phyloP scores from a whole-genome alignment of 2,888 invertebrate species.

The Dasysyrphus tricinctus region DNA sequence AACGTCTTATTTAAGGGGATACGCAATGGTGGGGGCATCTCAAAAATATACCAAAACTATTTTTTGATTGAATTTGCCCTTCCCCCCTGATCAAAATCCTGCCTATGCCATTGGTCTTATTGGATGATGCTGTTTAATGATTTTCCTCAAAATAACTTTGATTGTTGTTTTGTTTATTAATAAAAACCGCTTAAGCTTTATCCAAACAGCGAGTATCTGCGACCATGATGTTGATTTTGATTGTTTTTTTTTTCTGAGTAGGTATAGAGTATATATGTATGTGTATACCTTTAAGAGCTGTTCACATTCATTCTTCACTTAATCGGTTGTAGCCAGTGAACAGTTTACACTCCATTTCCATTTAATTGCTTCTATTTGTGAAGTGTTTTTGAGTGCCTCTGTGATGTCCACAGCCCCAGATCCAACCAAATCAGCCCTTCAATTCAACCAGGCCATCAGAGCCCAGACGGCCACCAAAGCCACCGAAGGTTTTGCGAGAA shows the following conservation, averaged over 20 bases:
- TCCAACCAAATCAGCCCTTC: neutral
- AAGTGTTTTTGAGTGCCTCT: slow-evolving; percentile 58
- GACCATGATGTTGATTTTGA: neutral
- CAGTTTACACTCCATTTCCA: slow-evolving; percentile 72
- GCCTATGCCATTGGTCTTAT: too few species aligned
- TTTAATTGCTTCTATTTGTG: slow-evolving; percentile 74
- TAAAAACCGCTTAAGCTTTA: neutral
- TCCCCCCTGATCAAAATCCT: too few species aligned
- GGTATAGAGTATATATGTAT: neutral
- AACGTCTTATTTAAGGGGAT: too few species aligned
- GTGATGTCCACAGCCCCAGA: slow-evolving; percentile 5
- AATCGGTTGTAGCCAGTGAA: slow-evolving; percentile 41
- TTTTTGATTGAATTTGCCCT: too few species aligned
- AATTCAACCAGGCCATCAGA: neutral
- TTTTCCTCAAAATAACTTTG: too few species aligned
- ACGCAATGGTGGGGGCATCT: too few species aligned
- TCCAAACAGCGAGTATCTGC: neutral
- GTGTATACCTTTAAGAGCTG: slow-evolving; percentile 17
- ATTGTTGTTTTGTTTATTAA: neutral
- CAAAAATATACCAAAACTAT: too few species aligned
- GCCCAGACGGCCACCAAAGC: too few species aligned
- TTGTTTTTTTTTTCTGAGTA: neutral
- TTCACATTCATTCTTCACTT: slow-evolving; percentile 37
- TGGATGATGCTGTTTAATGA: too few species aligned
- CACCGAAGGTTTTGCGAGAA: slow-evolving; percentile 12